These are phyloP conservation scores for Rhincodon typus DNA, from an alignment of 2,797 vertebrate species.

Conservation along the genomic window DNA sequence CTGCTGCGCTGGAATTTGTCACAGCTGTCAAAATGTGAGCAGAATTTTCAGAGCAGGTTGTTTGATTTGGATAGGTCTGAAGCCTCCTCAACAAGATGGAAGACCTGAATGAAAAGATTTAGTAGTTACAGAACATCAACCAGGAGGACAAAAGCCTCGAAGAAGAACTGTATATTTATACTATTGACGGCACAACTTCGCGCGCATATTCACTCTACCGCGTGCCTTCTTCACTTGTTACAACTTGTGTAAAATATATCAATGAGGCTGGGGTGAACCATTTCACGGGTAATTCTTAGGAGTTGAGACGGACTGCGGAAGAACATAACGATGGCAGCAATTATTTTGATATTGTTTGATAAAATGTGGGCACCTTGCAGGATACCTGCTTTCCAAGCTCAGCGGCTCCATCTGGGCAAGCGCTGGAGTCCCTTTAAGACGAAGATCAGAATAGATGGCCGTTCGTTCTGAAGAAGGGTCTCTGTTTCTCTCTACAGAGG, in stretches of 20 bases:
- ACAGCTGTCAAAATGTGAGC: too few relatives aligned
- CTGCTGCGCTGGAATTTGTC: too few relatives aligned
- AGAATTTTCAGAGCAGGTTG: too few relatives aligned
- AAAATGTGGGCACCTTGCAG: neutral
- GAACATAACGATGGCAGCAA: neutral
- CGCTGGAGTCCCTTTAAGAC: neutral
- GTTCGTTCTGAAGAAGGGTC: too few relatives aligned
- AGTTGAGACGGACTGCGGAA: neutral
- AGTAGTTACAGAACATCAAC: neutral
- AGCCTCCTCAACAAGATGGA: neutral
- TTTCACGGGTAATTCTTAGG: neutral
- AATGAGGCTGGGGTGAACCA: neutral
- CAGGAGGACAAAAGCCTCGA: neutral
- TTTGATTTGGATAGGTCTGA: neutral
- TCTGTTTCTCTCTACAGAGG: too few relatives aligned
- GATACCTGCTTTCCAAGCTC: neutral
- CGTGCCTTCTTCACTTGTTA: neutral
- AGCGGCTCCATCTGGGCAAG: neutral
- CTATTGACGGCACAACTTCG: neutral
- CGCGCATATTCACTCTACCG: too few relatives aligned
- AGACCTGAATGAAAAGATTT: neutral
- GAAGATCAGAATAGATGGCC: too few relatives aligned
- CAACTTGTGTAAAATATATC: neutral
- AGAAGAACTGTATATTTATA: neutral
- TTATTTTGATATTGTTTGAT: neutral